Evolutionary conservation across 92 coral and sea anemone species (phyloP), one percentile per base, ranked within the genome.

Genomic region (Palythoa heliodiscus): DNA sequence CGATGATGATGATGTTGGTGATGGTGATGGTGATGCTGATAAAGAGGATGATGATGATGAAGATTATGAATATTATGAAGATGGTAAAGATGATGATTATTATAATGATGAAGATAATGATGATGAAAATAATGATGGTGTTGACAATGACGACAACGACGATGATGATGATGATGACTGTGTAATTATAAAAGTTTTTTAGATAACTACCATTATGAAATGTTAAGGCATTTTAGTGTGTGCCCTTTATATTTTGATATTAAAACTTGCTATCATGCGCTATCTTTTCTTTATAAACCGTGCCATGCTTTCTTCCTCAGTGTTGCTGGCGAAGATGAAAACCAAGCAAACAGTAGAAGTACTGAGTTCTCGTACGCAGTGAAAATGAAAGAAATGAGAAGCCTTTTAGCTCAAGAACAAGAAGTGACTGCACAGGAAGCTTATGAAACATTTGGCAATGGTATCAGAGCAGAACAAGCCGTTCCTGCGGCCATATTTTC

Each of bases 401-500:
- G 38, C 47, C 73, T 96, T 57, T 89, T 94, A 2, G 47, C 83
- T 76, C 67, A 82, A 52, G 83, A 88, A 68, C 83, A 86, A 72
- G 86, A 91, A 10, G 90, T 90, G 77, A 87, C 87, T 47, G 72
- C 87, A 23, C 81, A 93, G 68, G 84, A 89, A 58, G 99, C 92
- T 25, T 91, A 88, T 57, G 88, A 89, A 68, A 83, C 85, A 19
- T 92, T 96, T 77, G 99, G 99, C 10, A 92, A 95, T 91, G 98
- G 94, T 52, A 87, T 96, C 17, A 82, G 89, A 61, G 99, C 99
- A 4, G 91, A 95, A 74, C 91, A 96, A 89, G 98, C 99, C 1
- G 99, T 96, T 8, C 98, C 99, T 48, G 98, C 99, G 2, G 99
- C 99, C n/a, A 93, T 96, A 22, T 94, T 94, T 87, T 87, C 97